These are phyloP conservation scores for Emys orbicularis DNA, from an alignment of 2,797 vertebrate genomes.

Conservation along the genomic window DNA sequence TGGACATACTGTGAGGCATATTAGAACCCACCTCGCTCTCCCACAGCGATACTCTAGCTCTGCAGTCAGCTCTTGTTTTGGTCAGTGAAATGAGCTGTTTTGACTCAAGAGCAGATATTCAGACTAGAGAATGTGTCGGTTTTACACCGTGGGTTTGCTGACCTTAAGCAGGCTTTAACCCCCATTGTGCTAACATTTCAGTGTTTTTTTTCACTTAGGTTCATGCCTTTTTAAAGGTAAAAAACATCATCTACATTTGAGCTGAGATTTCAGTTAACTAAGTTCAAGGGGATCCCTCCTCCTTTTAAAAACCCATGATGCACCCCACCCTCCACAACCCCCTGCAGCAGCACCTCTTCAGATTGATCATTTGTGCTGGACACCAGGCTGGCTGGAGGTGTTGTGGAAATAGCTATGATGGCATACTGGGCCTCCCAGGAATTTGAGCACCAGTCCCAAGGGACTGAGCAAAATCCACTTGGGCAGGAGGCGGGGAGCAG, in stretches of 20 bases:
- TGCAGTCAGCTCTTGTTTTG: neutral
- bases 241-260: neutral
- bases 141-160: neutral
- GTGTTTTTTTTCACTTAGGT: neutral
- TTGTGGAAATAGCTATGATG: accelerated
- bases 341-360: neutral
- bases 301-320: neutral
- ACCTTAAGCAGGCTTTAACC: neutral
- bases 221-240: accelerated
- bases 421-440: neutral
- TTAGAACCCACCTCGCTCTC: neutral
- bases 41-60: neutral
- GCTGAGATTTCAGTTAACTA: neutral
- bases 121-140: neutral
- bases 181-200: neutral
- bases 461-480: neutral
- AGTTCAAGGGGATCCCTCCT: neutral
- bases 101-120: neutral
- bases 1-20: accelerated
- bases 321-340: neutral
- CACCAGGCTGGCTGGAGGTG: accelerated
- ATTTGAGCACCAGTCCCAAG: neutral
- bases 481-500: neutral
- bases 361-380: accelerated
- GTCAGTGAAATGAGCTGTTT: neutral